Evolutionary conservation across 2,113 vertebrate genomes (phyloP), one percentile per base, ranked within the genome.

Genomic region (Pedionomus torquatus): DNA sequence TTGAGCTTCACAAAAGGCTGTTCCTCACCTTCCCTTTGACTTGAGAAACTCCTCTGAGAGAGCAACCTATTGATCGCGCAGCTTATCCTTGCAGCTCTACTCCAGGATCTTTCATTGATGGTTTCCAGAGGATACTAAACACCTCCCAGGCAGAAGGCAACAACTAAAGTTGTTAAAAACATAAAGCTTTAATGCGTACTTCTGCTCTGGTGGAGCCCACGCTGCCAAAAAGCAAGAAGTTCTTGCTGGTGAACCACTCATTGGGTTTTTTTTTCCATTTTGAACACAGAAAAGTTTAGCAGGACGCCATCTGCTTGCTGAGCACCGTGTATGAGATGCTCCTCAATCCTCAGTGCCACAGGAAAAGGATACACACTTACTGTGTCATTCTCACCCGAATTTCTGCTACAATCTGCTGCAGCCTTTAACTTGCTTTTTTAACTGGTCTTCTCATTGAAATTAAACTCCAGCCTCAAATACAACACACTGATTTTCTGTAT

Each of bases 21-120:
- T 49, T 74, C 61, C 37, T 52, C 70, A 35, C 37, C 33, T 54
- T 49, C 48, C 19, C 54, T 65, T 26, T 23, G 23, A 12, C 25
- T 9, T 17, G 28, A 23, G n/a, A 18, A 18, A 39, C 52, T 24
- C 30, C 35, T n/a, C 71, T 8, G 35, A 70, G 69, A 3, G 1
- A 49, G 28, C 49, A 10, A 26, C 10, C 5, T 9, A 19, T 1
- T 5, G 14, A 6, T 2, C 11, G 5, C 0, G 21, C 51, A 41
- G 37, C 39, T 77, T 30, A 43, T 52, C 24, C 19, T 37, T 41
- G 41, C 41, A n/a, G n/a, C 25, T 66, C 64, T 21, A 13, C n/a
- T 5, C 21, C 68, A 20, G 39, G 13, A 17, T 20, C 12, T 48
- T 6, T 70, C 19, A 13, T 17, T 18, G 18, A 4, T 4, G 23